A percentile compares a stretch with the other conserved stretches of the same genome.
These are phyloP conservation scores for Argyresthia albistria DNA, from an alignment of 2,888 invertebrate species.

Conservation along the genomic window DNA sequence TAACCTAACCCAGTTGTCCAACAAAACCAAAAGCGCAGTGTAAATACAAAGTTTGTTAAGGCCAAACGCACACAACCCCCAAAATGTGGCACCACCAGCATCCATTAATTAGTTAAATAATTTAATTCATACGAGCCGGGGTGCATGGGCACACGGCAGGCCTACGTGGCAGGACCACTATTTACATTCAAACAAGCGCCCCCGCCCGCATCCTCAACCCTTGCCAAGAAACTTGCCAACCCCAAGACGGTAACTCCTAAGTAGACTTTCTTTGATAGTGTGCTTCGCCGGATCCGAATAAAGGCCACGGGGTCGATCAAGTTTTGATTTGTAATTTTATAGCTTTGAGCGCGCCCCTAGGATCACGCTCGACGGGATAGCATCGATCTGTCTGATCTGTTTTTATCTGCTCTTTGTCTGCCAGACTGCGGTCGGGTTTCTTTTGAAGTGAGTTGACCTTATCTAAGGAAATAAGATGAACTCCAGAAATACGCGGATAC, in stretches of 20 bases:
- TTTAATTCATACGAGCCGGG: constrained; percentile 67
- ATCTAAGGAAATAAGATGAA: not conserved
- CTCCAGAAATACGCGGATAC: not conserved
- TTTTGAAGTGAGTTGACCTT: not conserved
- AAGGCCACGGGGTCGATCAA: constrained; percentile 67
- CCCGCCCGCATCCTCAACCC: constrained; percentile 63
- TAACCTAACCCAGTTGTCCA: not conserved
- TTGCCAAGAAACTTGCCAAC: constrained; percentile 62
- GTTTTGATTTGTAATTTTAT: constrained; percentile 72
- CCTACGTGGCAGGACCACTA: constrained; percentile 36
- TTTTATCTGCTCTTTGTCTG: constrained; percentile 1
- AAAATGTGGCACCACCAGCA: constrained; percentile 20
- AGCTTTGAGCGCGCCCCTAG: constrained; percentile 61
- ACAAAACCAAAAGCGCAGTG: not conserved
- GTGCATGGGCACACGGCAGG: too few species aligned
- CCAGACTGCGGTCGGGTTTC: not conserved
- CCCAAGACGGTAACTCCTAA: constrained; percentile 68
- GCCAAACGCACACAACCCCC: constrained; percentile 9
- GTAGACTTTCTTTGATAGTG: constrained; percentile 70
- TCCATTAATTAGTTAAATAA: constrained; percentile 67
- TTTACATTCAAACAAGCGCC: constrained; percentile 68
- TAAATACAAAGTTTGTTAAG: not conserved
- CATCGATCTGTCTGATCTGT: constrained; percentile 35
- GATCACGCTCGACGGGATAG: constrained; percentile 37
- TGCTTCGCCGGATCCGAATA: constrained; percentile 63